Conservation (phyloP, 2,113 vertebrate genomes). For the Turnix velox region DNA sequence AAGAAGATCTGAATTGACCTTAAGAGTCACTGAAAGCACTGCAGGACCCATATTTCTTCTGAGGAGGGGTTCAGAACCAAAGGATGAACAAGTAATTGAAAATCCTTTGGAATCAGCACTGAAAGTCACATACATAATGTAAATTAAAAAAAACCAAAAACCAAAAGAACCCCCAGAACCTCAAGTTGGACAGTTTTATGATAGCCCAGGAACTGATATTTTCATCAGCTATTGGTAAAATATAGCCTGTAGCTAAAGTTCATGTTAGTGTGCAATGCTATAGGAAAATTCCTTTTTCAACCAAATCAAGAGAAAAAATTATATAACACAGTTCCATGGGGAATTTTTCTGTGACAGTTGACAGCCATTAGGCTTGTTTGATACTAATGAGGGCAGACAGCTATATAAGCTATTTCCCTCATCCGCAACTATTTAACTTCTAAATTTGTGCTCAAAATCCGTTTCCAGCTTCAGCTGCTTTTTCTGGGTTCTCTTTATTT, state of each 20-base stretch:
- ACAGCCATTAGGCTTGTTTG: slow-evolving; percentile 40
- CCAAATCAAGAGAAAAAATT: slow-evolving; percentile 23
- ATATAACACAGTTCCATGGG: neutral
- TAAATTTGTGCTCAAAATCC: slow-evolving; percentile 33
- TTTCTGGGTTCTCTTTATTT: neutral
- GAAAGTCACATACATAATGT: neutral
- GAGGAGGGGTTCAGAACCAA: accelerated
- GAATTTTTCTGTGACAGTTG: slow-evolving; percentile 38
- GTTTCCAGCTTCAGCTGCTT: slow-evolving; percentile 12
- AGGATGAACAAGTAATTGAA: neutral
- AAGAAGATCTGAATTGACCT: neutral
- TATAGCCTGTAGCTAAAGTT: neutral
- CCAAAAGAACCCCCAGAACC: neutral
- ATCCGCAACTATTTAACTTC: slow-evolving; percentile 25
- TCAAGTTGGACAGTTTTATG: neutral
- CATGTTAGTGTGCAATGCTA: neutral
- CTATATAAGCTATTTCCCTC: neutral
- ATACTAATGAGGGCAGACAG: slow-evolving; percentile 40
- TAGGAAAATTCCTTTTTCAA: neutral
- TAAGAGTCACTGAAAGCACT: neutral
- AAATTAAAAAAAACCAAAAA: neutral
- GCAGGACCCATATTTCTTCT: neutral
- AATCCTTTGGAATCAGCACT: neutral
- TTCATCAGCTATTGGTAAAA: neutral
- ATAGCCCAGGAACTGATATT: neutral